Evolutionary conservation across 23 tunicate species (phyloP).

Genomic region (Ciona savignyi): DNA sequence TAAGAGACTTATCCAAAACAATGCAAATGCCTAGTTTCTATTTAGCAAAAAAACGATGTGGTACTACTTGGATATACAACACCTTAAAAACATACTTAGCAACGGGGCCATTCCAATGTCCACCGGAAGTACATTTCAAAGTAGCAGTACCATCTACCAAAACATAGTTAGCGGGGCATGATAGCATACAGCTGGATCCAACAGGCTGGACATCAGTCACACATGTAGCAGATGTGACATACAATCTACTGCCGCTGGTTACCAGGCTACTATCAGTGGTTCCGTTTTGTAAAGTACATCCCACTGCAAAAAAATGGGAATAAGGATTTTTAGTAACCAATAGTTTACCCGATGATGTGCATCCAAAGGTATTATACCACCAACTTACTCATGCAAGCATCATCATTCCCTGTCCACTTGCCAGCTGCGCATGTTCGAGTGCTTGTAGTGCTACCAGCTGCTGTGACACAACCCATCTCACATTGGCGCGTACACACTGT

Average conservation of each 20-base stretch:
- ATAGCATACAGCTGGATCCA: constrained; percentile 4
- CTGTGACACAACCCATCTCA: not conserved
- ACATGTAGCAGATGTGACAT: constrained; percentile 17
- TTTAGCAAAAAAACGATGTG: too few species aligned
- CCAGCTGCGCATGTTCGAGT: not conserved
- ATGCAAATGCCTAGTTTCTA: too few species aligned
- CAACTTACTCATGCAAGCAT: not conserved
- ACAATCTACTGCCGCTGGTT: not conserved
- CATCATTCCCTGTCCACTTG: not conserved
- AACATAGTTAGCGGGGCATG: constrained; percentile 21
- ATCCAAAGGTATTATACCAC: too few species aligned
- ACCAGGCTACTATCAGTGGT: constrained; percentile 8
- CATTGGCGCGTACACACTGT: not conserved
- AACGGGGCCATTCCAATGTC: not conserved
- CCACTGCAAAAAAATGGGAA: too few species aligned
- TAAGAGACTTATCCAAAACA: too few species aligned
- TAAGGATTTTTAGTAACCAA: too few species aligned
- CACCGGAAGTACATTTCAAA: constrained; percentile 4
- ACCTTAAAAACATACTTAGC: too few species aligned
- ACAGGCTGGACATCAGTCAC: constrained; percentile 2
- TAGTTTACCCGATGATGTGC: too few species aligned
- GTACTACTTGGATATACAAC: too few species aligned
- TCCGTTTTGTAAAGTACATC: not conserved
- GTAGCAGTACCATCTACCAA: constrained; percentile 7
- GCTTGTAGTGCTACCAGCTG: not conserved